Percentiles rank a stretch among this genome's conserved stretches.
These are phyloP conservation scores for Lasaia peninsularis DNA, from an alignment of 1,140 invertebrate genomes.

Conservation along the genomic window DNA sequence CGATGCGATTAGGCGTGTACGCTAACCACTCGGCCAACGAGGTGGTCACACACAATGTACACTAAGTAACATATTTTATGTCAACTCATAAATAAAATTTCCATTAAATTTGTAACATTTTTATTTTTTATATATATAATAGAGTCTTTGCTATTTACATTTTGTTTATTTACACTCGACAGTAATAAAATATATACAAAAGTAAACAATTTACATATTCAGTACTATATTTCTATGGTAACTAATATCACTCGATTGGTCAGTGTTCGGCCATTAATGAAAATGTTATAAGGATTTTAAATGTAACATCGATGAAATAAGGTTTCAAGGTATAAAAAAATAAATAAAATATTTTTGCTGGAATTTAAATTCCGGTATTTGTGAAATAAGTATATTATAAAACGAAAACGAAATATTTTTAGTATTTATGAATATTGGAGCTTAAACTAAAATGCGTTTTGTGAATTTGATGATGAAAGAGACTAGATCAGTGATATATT, in stretches of 20 bases:
- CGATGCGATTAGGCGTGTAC: too few species aligned
- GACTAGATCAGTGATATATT: not conserved
- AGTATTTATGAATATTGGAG: not conserved
- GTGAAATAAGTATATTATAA: constrained; percentile 43
- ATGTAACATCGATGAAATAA: not conserved
- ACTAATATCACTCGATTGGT: constrained; percentile 66
- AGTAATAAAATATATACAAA: constrained; percentile 47
- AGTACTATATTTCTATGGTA: constrained; percentile 55
- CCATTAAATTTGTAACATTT: constrained; percentile 21
- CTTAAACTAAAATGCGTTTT: not conserved
- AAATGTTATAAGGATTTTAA: not conserved
- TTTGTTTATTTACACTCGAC: constrained; percentile 56
- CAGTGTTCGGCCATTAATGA: constrained; percentile 37
- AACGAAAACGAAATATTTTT: constrained; percentile 46
- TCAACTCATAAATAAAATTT: constrained; percentile 16
- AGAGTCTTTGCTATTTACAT: constrained; percentile 57
- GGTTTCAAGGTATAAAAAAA: not conserved
- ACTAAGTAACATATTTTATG: too few species aligned
- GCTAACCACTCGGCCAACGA: too few species aligned
- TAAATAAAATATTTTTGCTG: not conserved
- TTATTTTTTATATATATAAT: constrained; percentile 43
- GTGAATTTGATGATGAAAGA: not conserved
- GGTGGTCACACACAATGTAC: too few species aligned
- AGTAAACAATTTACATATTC: constrained; percentile 30
- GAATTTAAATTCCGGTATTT: constrained; percentile 17